Evolutionary conservation across 1,140 invertebrate species (phyloP).

Genomic region (Magallana ariakensis): DNA sequence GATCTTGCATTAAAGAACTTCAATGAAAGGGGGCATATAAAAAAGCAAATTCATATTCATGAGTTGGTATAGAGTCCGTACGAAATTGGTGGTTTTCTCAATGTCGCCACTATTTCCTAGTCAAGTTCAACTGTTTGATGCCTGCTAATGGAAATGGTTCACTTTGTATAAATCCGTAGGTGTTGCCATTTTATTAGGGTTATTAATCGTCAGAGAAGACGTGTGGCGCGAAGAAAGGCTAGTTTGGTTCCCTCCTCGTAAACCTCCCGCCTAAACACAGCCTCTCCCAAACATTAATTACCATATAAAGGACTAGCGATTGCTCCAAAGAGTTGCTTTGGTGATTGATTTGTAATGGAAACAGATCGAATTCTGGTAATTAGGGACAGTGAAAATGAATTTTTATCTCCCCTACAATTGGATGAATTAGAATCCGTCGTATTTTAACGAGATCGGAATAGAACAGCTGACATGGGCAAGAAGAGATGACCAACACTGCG

Average conservation of each 20-base stretch:
- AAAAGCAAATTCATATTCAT: conserved; percentile 29
- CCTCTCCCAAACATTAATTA: conserved; percentile 41
- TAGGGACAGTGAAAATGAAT: conserved; percentile 32
- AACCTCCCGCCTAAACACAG: conserved; percentile 1
- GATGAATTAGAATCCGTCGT: conserved; percentile 22
- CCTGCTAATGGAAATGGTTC: conserved; percentile 25
- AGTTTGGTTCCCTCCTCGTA: not conserved
- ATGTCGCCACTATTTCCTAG: conserved; percentile 1
- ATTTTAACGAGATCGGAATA: conserved; percentile 8
- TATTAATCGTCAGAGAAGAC: conserved; percentile 23
- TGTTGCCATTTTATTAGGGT: conserved; percentile 29
- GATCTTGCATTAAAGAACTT: not conserved
- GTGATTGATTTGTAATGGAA: conserved; percentile 41
- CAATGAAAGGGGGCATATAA: conserved; percentile 4
- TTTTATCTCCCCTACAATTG: conserved; percentile 30
- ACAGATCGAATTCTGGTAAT: conserved; percentile 21
- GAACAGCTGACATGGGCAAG: conserved; percentile 12
- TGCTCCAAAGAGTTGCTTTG: not conserved
- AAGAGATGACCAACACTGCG: conserved; percentile 25
- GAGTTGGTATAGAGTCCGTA: conserved; percentile 14
- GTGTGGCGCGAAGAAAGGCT: conserved; percentile 6
- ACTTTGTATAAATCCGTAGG: not conserved
- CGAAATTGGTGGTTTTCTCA: conserved; percentile 15
- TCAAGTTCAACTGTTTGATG: conserved; percentile 28
- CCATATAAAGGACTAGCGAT: conserved; percentile 13